Evolutionary conservation across 2,888 invertebrate species (phyloP).

Genomic region (Dilophus febrilis): DNA sequence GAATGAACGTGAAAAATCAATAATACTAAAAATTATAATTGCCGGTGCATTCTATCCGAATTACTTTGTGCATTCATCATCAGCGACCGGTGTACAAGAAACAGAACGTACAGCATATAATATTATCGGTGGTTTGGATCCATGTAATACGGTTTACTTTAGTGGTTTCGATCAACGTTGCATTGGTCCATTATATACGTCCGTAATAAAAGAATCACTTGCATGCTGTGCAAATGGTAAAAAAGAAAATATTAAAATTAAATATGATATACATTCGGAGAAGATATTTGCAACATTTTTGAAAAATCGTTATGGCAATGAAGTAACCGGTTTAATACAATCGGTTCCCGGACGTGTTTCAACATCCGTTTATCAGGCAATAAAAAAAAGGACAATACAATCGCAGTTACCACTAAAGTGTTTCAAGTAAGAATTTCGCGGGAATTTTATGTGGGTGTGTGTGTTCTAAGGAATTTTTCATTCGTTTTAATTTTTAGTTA

Average conservation of each 20-base stretch:
- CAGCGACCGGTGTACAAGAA: constrained; percentile 33
- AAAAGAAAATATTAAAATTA: constrained; percentile 19
- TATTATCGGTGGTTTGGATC: constrained; percentile 53
- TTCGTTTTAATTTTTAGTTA: too few relatives aligned
- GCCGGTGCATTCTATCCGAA: constrained; percentile 76
- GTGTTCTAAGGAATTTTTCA: too few relatives aligned
- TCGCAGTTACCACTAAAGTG: neutral
- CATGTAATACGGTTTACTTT: constrained; percentile 56
- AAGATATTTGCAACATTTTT: constrained; percentile 53
- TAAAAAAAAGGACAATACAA: constrained; percentile 45
- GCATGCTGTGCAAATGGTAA: neutral
- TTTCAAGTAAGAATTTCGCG: too few relatives aligned
- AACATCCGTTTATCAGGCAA: constrained; percentile 53
- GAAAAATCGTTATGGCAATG: constrained; percentile 22
- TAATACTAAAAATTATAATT: constrained; percentile 45
- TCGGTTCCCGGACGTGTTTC: constrained; percentile 43
- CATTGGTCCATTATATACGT: constrained; percentile 51
- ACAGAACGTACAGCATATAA: constrained; percentile 50
- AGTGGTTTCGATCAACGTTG: constrained; percentile 41
- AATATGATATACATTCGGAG: constrained; percentile 31
- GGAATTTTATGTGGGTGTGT: too few relatives aligned
- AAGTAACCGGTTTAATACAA: constrained; percentile 21
- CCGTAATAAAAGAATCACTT: constrained; percentile 38
- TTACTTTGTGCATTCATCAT: constrained; percentile 49
- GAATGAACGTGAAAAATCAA: constrained; percentile 34